Evolutionary conservation across 2,888 invertebrate species (phyloP).

Genomic region (Drosophila ezoana): DNA sequence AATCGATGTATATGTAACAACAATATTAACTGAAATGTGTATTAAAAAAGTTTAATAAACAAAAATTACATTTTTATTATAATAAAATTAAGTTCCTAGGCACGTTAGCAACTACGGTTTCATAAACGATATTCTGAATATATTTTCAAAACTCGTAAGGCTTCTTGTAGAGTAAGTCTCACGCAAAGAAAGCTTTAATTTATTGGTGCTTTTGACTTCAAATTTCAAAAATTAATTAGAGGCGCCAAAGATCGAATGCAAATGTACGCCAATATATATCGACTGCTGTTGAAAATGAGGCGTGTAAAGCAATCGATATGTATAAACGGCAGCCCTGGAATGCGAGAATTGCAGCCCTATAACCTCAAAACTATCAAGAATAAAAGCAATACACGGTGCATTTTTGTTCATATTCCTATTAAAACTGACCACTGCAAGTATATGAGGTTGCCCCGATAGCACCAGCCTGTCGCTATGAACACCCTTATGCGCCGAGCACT

Average conservation of each 20-base stretch:
- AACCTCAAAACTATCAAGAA: constrained; percentile 52
- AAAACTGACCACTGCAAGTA: constrained; percentile 21
- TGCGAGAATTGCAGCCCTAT: constrained; percentile 22
- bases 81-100: neutral
- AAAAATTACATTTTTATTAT: constrained; percentile 23
- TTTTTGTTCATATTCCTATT: constrained; percentile 8
- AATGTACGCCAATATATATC: neutral
- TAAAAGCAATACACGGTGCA: constrained; percentile 33
- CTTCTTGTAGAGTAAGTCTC: neutral
- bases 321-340: constrained; percentile 26
- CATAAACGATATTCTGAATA: neutral
- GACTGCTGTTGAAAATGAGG: neutral
- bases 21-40: constrained; percentile 59
- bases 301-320: constrained; percentile 20
- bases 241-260: constrained; percentile 7
- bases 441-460: constrained; percentile 32
- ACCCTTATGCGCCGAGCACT: constrained; percentile 58
- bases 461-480: constrained; percentile 56
- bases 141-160: neutral
- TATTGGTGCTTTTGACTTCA: neutral
- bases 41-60: constrained; percentile 59
- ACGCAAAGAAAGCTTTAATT: neutral
- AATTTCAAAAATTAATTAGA: neutral
- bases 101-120: neutral
- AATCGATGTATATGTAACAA: constrained; percentile 53